Evolutionary conservation across 2,888 invertebrate species (phyloP), one percentile per base, ranked within the genome.

Genomic region (Parasteatoda lunata): DNA sequence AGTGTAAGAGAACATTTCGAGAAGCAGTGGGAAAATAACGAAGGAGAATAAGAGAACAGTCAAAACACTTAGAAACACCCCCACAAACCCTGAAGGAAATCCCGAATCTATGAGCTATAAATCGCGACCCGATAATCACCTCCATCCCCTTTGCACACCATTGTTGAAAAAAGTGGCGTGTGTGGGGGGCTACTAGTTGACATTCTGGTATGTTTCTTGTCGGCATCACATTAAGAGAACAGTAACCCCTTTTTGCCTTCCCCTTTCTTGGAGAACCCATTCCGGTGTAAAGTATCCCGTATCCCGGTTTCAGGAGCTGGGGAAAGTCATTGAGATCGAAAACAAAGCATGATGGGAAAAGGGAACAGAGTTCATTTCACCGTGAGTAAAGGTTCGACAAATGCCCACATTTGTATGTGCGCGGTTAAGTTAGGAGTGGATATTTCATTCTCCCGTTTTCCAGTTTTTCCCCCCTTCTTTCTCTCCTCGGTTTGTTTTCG

Each of bases 351-450:
- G 49, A n/a, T 30, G 30, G 30, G 30, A 30, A 30, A 6, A 5
- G 48, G n/a, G 70, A 72, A 51, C 30, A 45, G 45, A 52, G 72
- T 71, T 71, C 79, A 79, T 71, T 71, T 71, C 59, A 48, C 79
- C 64, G 51, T 64, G 71, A 79, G 64, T 69, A 70, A 69, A 54
- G 52, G 69, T 79, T 79, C 79, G 79, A 79, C 79, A 79, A 79
- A 79, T 79, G 71, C 30, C 54, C n/a, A 30, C 79, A 79, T 79
- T 79, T 79, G 79, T 79, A 79, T 79, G 79, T 71, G 64, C 54
- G 70, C 45, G 45, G 68, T 48, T 15, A 64, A 66, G 66, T 69
- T 69, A n/a, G 59, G 59, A 59, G 59, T 59, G 59, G 66, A 68
- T 48, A 49, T 49, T 70, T 48, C 70, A 9, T 48, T 49, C 48